These are phyloP conservation scores for Hypotaenidia okinawae DNA, from an alignment of 2,797 vertebrate species.

Conservation along the genomic window DNA sequence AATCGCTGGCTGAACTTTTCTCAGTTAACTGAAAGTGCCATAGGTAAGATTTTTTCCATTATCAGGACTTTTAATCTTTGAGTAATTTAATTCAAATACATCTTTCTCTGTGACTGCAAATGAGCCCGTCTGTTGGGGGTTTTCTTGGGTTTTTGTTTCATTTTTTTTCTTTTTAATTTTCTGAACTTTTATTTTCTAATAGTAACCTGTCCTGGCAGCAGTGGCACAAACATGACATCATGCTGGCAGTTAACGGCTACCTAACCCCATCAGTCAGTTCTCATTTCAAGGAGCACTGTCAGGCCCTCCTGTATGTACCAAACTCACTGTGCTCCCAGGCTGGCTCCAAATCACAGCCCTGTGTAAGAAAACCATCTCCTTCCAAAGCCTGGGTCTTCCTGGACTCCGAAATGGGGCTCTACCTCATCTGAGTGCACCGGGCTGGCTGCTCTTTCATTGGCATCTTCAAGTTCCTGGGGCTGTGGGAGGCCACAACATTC, in stretches of 20 bases:
- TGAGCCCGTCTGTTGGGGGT: slow-evolving; percentile 20
- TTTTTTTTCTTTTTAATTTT: background rate
- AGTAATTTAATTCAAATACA: slow-evolving; percentile 53
- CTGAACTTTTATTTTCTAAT: background rate
- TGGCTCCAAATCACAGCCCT: background rate
- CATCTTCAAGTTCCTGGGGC: background rate
- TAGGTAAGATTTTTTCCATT: slow-evolving; percentile 51
- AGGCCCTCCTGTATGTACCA: background rate
- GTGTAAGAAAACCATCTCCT: background rate
- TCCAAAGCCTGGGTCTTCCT: background rate
- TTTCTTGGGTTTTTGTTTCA: slow-evolving; percentile 5
- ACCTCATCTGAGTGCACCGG: rapidly evolving
- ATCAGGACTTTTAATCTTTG: slow-evolving; percentile 61
- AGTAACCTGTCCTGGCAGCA: slow-evolving; percentile 8
- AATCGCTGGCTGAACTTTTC: slow-evolving; percentile 62
- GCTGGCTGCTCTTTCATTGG: background rate
- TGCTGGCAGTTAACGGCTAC: background rate
- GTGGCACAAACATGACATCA: background rate
- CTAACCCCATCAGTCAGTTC: background rate
- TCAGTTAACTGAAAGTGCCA: slow-evolving; percentile 59
- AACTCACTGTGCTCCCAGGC: background rate
- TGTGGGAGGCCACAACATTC: background rate
- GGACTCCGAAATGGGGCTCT: background rate
- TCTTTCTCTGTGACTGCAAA: slow-evolving; percentile 38
- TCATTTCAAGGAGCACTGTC: background rate